Evolutionary conservation across 1,140 invertebrate genomes (phyloP).

Genomic region (Neotoxoptera formosana): DNA sequence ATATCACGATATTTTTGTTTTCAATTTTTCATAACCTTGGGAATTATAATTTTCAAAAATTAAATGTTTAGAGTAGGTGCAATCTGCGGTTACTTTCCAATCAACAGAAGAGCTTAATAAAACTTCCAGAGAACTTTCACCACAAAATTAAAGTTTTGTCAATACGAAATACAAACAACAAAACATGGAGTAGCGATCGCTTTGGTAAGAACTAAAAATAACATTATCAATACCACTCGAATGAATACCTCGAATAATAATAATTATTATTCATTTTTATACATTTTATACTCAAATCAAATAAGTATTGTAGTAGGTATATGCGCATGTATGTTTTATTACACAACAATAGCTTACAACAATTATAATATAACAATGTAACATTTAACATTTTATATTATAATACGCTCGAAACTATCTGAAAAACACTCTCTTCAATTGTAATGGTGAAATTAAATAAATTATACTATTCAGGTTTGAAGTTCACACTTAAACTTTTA

Average conservation of each 20-base stretch:
- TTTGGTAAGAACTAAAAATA: background rate
- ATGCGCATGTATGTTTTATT: background rate
- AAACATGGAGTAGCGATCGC: background rate
- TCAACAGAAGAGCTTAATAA: background rate
- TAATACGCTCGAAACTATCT: background rate
- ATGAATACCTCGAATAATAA: background rate
- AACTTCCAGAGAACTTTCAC: background rate
- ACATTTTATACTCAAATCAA: background rate
- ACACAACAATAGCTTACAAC: background rate
- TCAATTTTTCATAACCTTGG: background rate
- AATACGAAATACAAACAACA: background rate
- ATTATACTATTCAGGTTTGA: background rate
- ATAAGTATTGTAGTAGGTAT: background rate
- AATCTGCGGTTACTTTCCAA: background rate
- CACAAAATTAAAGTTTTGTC: background rate
- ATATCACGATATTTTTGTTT: background rate
- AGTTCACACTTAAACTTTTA: background rate
- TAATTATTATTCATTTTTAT: slow-evolving; percentile 15
- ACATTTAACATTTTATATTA: background rate
- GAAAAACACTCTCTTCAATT: background rate
- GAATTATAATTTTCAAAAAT: background rate
- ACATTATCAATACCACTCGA: background rate
- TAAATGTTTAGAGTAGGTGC: background rate
- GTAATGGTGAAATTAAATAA: background rate
- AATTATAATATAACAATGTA: background rate